These are phyloP conservation scores for Allophyes oxyacanthae DNA, from an alignment of 2,888 invertebrate genomes.

Conservation along the genomic window DNA sequence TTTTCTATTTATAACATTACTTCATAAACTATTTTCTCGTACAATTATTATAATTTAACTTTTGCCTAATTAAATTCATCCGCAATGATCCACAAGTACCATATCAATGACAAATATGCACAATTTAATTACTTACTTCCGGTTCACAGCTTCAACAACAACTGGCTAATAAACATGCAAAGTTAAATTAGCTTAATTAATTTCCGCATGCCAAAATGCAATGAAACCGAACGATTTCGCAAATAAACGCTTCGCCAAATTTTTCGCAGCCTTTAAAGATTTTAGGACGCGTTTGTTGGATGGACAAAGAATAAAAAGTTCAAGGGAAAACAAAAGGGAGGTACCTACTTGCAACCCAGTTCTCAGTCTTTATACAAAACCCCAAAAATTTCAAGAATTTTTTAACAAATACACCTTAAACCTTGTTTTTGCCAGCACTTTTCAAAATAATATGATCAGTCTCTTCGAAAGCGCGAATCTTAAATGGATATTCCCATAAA, in stretches of 20 bases:
- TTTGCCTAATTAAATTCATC: conserved; percentile 10
- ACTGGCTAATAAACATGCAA: conserved; percentile 38
- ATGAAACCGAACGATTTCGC: conserved; percentile 36
- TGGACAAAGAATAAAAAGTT: conserved; percentile 46
- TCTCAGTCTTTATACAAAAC: conserved; percentile 29
- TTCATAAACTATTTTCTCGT: no score
- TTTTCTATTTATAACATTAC: no score
- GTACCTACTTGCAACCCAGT: conserved; percentile 30
- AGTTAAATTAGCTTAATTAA: conserved; percentile 50
- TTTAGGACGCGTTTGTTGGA: conserved; percentile 39
- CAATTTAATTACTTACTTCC: conserved; percentile 29
- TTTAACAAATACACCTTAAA: conserved; percentile 21
- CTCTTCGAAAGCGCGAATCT: conserved; percentile 27
- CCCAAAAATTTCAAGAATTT: conserved; percentile 30
- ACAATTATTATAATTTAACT: no score
- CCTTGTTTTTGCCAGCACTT: conserved; percentile 24
- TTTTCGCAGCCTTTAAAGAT: conserved; percentile 42
- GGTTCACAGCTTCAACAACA: conserved; percentile 25
- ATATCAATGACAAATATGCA: conserved; percentile 7
- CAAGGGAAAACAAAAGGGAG: conserved; percentile 43
- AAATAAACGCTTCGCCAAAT: conserved; percentile 27
- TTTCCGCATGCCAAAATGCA: conserved; percentile 40
- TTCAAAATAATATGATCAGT: conserved; percentile 31
- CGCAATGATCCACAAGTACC: background rate
- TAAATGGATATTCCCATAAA: conserved; percentile 31